A percentile compares a stretch with the other conserved stretches of the same genome.
Evolutionary conservation across 2,113 vertebrate genomes (phyloP).

Genomic region (Proterorhinus semilunaris): DNA sequence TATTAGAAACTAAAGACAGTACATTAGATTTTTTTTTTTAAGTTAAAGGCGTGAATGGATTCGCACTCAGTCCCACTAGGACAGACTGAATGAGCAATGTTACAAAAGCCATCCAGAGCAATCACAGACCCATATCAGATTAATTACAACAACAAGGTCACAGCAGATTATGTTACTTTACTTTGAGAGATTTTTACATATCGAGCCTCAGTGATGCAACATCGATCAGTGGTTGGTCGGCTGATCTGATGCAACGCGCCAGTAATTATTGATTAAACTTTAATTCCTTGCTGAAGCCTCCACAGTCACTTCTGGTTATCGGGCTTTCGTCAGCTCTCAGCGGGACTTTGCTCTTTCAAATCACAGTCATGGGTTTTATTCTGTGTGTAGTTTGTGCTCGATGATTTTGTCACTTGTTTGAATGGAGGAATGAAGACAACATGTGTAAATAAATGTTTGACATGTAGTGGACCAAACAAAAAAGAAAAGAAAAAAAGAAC

Average conservation of each 20-base stretch:
- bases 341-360: neutral
- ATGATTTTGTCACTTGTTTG: neutral
- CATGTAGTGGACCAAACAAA: too few relatives aligned
- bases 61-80: too few relatives aligned
- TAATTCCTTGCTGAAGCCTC: neutral
- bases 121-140: neutral
- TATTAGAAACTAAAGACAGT: too few relatives aligned
- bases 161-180: neutral
- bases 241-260: neutral
- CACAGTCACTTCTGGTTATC: neutral
- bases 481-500: too few relatives aligned
- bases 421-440: neutral
- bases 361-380: neutral
- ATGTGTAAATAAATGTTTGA: too few relatives aligned
- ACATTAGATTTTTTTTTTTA: too few relatives aligned
- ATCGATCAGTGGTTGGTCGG: neutral
- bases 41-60: too few relatives aligned
- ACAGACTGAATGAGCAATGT: neutral
- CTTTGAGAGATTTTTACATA: neutral
- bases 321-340: neutral
- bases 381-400: neutral
- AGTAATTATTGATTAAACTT: conserved; percentile 7
- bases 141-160: neutral
- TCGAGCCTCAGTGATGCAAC: neutral
- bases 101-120: neutral